These are phyloP conservation scores for Clusia tigrina DNA, from an alignment of 2,888 invertebrate species.

Conservation along the genomic window DNA sequence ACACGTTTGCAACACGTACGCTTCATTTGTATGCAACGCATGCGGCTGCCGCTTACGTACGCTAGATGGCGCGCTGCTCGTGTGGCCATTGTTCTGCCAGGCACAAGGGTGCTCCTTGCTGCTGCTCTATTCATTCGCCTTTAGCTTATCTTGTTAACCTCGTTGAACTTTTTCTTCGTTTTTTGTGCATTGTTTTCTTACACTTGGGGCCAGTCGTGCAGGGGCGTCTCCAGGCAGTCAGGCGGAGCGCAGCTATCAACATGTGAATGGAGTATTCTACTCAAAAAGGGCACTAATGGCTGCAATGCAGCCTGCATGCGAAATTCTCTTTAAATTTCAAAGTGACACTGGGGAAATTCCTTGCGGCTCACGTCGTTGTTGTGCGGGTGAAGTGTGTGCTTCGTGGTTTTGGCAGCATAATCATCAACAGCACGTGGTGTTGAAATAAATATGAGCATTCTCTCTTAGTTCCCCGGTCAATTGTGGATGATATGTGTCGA, in stretches of 20 bases:
- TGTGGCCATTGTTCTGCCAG: constrained; percentile 34
- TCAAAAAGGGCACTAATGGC: constrained; percentile 28
- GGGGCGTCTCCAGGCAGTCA: not conserved
- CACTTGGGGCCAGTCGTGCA: not conserved
- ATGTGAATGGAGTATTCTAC: not conserved
- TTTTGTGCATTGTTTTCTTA: not conserved
- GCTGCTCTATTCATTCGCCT: constrained; percentile 31
- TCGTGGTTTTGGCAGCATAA: not conserved
- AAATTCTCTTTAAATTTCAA: constrained; percentile 11
- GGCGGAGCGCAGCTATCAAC: not conserved
- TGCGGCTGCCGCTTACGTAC: constrained; percentile 23
- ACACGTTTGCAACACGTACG: constrained; percentile 17
- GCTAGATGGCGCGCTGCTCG: constrained; percentile 28
- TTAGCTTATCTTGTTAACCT: constrained; percentile 40
- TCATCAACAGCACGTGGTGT: too few species aligned
- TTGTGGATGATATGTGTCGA: too few species aligned
- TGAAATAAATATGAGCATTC: too few species aligned
- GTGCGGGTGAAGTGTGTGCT: not conserved
- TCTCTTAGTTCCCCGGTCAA: too few species aligned
- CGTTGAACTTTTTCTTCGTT: constrained; percentile 38
- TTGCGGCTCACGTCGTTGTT: not conserved
- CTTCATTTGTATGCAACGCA: constrained; percentile 48
- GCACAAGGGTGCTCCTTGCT: constrained; percentile 43
- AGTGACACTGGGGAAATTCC: constrained; percentile 6
- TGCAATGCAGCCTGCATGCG: constrained; percentile 17